Base-by-base conservation (phyloP, 2,888 invertebrate genomes). In the Schrankia costaestrigalis region DNA sequence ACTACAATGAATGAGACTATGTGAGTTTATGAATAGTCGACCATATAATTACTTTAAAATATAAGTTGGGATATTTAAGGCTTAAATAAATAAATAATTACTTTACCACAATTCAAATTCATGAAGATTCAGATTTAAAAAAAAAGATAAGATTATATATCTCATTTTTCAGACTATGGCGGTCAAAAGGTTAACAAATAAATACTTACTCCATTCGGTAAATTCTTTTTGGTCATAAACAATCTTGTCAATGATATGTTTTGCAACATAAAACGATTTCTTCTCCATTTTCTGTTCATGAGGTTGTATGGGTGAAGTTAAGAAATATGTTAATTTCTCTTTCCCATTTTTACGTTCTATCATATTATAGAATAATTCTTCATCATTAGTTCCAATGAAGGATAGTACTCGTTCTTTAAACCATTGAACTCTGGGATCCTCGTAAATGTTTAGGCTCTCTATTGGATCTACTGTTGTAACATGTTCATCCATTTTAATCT, bases 191-290 rank as follows among this genome's bases (percentile, higher is more conserved):
- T n/a, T n/a, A n/a, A 10, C 6, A 14, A 6, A 23, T 15, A 24
- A 13, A 32, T 30, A 75, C 89, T 90, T 82, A 94, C 94, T 92
- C 89, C 93, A 91, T 79, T 94, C 93, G 51, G 92, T 89, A 40
- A 94, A 90, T 72, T 95, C 94, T 63, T 93, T 93, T 60, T 95
- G 94, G 10, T 93, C 89, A 61, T 87, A 78, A 34, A 88, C 84
- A 5, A 93, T 78, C 65, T 92, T 93, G 56, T 93, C 93, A 30
- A 91, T 91, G 52, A 92, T 91, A 1, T 92, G 92, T 65, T 93
- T 93, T 59, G 92, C 90, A 9, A 94, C 85, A 56, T 90, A 92
- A 52, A 95, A 85, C 11, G 92, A 79, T 56, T 90, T 90, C 41
- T 89, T 91, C 10, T 91, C 87, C 22, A 91, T 58, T 0, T 67